Evolutionary conservation across 2,888 invertebrate species (phyloP).

Genomic region (Chironomus riparius): DNA sequence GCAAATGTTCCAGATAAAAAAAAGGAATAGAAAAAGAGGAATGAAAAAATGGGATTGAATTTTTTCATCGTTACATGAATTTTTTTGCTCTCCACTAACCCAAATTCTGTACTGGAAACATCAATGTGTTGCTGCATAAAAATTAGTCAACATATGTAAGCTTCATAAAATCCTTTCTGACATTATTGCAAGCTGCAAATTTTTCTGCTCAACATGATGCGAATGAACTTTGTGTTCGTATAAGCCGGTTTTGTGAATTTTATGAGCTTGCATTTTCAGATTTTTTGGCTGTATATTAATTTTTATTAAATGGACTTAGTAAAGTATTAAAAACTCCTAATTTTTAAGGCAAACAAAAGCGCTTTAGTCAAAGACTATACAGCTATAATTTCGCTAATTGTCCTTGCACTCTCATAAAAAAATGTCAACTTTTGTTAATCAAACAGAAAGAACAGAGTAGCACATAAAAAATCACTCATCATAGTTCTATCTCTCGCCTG

Average conservation of each 20-base stretch:
- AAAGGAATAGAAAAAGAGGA: too few species aligned
- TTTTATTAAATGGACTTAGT: too few species aligned
- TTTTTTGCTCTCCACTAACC: background rate
- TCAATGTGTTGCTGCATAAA: background rate
- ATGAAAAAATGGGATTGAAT: background rate
- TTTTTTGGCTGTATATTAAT: too few species aligned
- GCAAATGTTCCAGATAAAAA: too few species aligned
- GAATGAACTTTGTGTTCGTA: background rate
- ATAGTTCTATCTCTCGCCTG: background rate
- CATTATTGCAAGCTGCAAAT: background rate
- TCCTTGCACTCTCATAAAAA: too few species aligned
- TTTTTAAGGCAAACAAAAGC: background rate
- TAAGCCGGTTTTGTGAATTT: too few species aligned
- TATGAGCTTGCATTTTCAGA: too few species aligned
- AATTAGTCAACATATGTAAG: background rate
- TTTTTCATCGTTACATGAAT: background rate
- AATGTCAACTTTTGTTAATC: slow-evolving; percentile 22
- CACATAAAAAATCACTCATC: background rate
- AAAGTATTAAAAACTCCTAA: too few species aligned
- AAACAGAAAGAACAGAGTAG: background rate
- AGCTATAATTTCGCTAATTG: too few species aligned
- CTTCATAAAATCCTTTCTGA: background rate
- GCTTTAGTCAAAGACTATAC: background rate
- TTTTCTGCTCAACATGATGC: background rate
- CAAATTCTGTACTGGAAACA: background rate